Base-by-base conservation (phyloP, 1,140 invertebrate species). In the Tetramorium alpestre region DNA sequence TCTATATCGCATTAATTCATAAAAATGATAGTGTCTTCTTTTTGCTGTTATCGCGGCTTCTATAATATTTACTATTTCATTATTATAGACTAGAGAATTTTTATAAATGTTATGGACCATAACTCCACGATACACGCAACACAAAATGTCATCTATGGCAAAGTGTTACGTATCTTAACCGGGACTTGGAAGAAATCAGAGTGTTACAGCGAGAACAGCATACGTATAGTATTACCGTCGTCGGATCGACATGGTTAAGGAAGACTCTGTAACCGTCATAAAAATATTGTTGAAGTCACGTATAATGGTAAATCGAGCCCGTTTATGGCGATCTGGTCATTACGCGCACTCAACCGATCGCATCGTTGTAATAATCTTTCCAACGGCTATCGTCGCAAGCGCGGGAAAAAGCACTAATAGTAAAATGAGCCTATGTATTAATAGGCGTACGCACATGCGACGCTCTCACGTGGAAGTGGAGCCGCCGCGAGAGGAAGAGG, bases 391-490 rank as follows among this genome's bases (percentile, higher is more conserved):
- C 69, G 25, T 33, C 65, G 65, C 22, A 18, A 58, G 18, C 28
- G 25, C 65, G 54, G 25, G 69, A 84, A 75, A 64, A 84, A 85
- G 41, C 47, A 28, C 51, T 85, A 85, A 85, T 85, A 85, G 81
- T 85, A 85, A 85, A 85, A 85, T 56, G 54, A 51, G 56, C 70
- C 47, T 64, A 18, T 25, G 58, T 49, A 85, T 85, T 85, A 85
- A 85, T 84, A 85, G 56, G 25, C 10, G 6, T 54, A 75, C 49
- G 49, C n/a, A 81, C 69, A 73, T 18, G 58, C 70, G 56, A 76
- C 41, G 56, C 22, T 73, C 25, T 85, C 58, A n/a, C 44, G 56
- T 47, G 22, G 49, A 85, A 76, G 49, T 49, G 13, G 25, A 51
- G 44, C 41, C 38, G 22, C 13, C 22, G 41, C 16, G 25, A 76